A percentile compares a stretch with the other conserved stretches of the same genome.
These are phyloP conservation scores for Sebastolobus alascanus DNA, from an alignment of 2,797 vertebrate species.

Conservation along the genomic window DNA sequence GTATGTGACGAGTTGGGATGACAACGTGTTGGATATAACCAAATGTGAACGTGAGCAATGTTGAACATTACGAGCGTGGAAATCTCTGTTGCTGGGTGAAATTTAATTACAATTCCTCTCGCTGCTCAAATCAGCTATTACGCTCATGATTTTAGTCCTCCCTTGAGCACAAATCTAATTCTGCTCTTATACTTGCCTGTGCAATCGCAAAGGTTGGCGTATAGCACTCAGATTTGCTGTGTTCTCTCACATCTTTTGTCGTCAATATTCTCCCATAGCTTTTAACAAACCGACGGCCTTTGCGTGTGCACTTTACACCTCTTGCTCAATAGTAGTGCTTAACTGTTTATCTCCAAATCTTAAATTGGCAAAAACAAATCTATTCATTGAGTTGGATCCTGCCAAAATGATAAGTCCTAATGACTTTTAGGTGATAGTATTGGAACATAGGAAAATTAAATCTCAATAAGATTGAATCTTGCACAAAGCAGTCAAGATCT, in stretches of 20 bases:
- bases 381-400: neutral
- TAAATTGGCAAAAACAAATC: neutral
- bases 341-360: neutral
- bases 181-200: no score
- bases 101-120: no score
- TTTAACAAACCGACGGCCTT: neutral
- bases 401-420: neutral
- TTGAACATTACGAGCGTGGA: no score
- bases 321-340: neutral
- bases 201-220: no score
- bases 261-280: neutral
- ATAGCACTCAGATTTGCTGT: no score
- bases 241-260: neutral
- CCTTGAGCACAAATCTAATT: no score
- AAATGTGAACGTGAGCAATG: no score
- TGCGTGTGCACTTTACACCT: neutral
- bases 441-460: neutral
- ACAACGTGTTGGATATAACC: no score
- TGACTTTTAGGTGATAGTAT: neutral
- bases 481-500: neutral
- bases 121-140: no score
- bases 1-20: no score
- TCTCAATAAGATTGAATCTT: constrained; percentile 3
- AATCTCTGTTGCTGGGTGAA: no score
- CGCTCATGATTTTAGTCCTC: no score